Percentiles rank a stretch among this genome's conserved stretches.
Conservation (phyloP, 2,113 vertebrate species). For the Gopherus evgoodei region DNA sequence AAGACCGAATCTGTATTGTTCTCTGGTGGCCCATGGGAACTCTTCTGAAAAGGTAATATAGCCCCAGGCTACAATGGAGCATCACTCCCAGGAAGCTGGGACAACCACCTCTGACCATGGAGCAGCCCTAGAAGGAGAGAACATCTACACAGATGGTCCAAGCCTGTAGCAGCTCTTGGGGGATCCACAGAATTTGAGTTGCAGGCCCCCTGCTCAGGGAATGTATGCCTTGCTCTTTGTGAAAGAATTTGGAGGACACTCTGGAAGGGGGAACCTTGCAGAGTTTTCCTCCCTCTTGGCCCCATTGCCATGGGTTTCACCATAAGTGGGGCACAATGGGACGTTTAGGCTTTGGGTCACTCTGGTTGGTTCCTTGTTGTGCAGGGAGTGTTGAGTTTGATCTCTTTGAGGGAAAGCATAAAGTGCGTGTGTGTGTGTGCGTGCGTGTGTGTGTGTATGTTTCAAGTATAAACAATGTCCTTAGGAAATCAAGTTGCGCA, state of each 20-base stretch:
- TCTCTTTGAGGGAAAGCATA: background rate
- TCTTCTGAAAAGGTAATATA: background rate
- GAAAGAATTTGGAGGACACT: background rate
- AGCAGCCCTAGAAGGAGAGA: background rate
- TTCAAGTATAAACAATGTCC: background rate
- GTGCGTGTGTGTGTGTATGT: too few species aligned
- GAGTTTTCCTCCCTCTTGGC: background rate
- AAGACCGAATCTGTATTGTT: background rate
- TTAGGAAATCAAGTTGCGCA: background rate
- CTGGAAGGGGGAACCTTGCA: background rate
- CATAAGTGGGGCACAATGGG: background rate
- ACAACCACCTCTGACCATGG: background rate
- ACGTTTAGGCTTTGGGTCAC: background rate
- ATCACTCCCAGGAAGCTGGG: background rate
- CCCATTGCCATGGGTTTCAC: background rate
- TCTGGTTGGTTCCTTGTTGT: accelerated
- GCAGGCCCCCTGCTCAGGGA: background rate
- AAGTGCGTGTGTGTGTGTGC: accelerated
- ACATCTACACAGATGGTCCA: background rate
- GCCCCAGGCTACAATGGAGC: background rate
- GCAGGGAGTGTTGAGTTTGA: background rate
- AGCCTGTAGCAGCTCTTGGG: background rate
- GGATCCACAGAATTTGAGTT: background rate
- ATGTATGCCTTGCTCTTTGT: background rate
- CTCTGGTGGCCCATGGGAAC: background rate